A percentile compares a stretch with the other conserved stretches of the same genome.
Evolutionary conservation across 2,888 invertebrate species (phyloP).

Genomic region (Drosophila tripunctata): DNA sequence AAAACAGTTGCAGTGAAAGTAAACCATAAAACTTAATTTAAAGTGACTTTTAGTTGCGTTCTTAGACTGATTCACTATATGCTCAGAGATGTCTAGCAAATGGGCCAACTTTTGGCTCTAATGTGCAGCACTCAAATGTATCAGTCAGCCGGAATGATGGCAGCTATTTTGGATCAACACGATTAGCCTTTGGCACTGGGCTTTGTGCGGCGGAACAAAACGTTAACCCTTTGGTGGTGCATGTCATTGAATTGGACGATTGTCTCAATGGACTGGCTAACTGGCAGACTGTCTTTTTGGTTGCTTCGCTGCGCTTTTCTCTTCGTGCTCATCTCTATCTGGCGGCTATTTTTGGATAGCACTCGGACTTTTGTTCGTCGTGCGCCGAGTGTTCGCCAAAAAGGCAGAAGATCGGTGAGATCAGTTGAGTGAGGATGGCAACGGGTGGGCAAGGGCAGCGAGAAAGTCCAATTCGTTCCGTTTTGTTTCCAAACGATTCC

Average conservation of each 20-base stretch:
- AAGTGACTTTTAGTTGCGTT: conserved; percentile 37
- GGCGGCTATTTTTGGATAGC: conserved; percentile 51
- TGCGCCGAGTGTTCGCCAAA: conserved; percentile 36
- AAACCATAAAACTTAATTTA: conserved; percentile 60
- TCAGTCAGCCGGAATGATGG: conserved; percentile 40
- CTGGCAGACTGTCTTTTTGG: background rate
- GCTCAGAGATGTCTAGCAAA: conserved; percentile 3
- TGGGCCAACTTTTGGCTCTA: conserved; percentile 32
- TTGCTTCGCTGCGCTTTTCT: too few relatives aligned
- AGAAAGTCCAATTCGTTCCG: conserved; percentile 3
- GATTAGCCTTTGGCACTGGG: conserved; percentile 52
- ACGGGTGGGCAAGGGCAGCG: background rate
- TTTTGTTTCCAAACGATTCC: conserved; percentile 16
- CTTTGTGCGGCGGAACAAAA: conserved; percentile 31
- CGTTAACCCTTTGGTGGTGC: conserved; percentile 56
- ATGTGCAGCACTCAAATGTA: conserved; percentile 36
- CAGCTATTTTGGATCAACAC: conserved; percentile 34
- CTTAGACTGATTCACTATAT: conserved; percentile 7
- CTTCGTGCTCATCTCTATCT: conserved; percentile 33
- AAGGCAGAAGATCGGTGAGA: conserved; percentile 39
- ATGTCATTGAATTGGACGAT: conserved; percentile 17
- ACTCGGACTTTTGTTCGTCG: conserved; percentile 7
- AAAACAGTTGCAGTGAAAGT: conserved; percentile 46
- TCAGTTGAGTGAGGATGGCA: background rate
- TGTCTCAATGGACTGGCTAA: conserved; percentile 5